Base-by-base conservation (phyloP, 1,140 invertebrate genomes). In the Paracyclopina nana region DNA sequence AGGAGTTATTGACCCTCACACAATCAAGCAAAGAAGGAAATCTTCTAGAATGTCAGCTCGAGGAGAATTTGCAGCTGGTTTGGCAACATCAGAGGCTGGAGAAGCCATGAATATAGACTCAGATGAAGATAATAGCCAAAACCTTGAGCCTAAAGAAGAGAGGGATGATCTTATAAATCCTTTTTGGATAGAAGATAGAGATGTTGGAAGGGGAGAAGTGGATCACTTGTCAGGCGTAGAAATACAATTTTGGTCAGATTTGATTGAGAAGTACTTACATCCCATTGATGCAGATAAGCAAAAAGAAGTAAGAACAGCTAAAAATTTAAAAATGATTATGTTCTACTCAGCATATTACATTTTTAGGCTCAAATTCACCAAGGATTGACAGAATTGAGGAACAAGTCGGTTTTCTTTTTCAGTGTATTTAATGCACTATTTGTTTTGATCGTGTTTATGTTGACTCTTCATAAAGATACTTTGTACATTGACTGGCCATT, bases 371-470 rank as follows among this genome's bases (percentile, higher is more conserved):
- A 82, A 60, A 80, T 91, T 58, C 80, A 81, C 60, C 68, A 71
- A 58, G 87, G 91, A 67, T 72, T 96, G 63, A 78, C 81, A 63
- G 85, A 90, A 60, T 74, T 95, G 59, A 74, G 90, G 59, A 95
- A 94, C 76, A 91, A 91, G 68, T 82, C 85, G 58, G 86, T 92
- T 53, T 94, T 95, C 68, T 85, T 85, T 59, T 96, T 95, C 78
- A 83, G 95, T 72, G 95, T 98, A 87, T 81, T 94, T 72, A 98
- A 98, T 76, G 84, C 90, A 67, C 78, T 97, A 61, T 97, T 96
- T 75, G 86, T 96, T 64, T 78, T 97, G 69, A 85, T 95, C 68
- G 87, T 96, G 61, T 88, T 96, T 71, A 80, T 95, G 68, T 80
- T 96, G 60, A 91, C 96, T 79, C 75, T 92, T 68, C 90, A 92